Percentiles rank a stretch among this genome's conserved stretches.
Evolutionary conservation across 2,888 invertebrate species (phyloP).

Genomic region (Limnephilus marmoratus): DNA sequence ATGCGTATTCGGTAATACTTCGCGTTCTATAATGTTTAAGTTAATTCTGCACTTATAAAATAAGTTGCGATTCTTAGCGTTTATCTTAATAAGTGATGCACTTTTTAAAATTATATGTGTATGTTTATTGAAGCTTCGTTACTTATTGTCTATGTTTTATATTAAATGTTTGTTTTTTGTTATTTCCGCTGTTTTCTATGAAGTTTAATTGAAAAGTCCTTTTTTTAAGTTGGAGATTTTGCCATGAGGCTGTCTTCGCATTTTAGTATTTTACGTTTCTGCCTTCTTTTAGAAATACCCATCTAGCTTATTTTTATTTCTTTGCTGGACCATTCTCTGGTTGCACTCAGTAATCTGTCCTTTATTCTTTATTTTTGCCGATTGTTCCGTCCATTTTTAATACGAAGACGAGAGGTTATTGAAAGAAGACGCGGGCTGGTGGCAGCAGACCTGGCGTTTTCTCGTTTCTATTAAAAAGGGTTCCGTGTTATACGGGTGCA

Average conservation of each 20-base stretch:
- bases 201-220: background rate
- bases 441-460: background rate
- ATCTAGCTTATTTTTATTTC: background rate
- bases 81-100: no score
- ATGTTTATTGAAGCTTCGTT: no score
- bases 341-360: background rate
- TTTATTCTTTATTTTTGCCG: background rate
- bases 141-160: background rate
- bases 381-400: conserved; percentile 29
- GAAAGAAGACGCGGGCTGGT: background rate
- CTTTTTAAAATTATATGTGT: no score
- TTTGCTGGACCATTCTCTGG: background rate
- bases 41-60: no score
- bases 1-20: no score
- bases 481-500: background rate
- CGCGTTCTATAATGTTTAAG: no score
- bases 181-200: background rate
- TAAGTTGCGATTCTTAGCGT: no score
- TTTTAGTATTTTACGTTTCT: background rate
- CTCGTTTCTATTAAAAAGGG: background rate
- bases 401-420: conserved; percentile 21
- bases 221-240: background rate
- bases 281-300: background rate
- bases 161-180: background rate
- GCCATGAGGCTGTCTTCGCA: background rate